Evolutionary conservation across 92 coral and sea anemone genomes (phyloP).

Genomic region (Palythoa grandis): DNA sequence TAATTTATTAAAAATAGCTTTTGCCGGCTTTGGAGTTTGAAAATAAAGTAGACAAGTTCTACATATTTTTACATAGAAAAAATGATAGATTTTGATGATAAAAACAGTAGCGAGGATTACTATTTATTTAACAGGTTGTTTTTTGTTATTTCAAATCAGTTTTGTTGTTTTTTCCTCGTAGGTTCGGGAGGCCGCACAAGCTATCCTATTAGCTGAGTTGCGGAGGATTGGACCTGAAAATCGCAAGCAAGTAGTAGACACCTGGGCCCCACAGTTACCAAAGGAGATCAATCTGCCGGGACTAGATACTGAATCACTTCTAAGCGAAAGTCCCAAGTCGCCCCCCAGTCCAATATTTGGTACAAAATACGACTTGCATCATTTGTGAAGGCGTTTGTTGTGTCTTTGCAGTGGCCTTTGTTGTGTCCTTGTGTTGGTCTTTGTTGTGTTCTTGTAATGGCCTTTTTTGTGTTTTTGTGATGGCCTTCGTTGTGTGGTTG

Average conservation of each 20-base stretch:
- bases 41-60: too few species aligned
- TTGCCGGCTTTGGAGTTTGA: too few species aligned
- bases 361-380: constrained; percentile 11
- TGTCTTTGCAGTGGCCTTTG: too few species aligned
- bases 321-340: constrained; percentile 28
- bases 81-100: neutral
- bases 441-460: too few species aligned
- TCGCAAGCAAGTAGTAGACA: constrained; percentile 92
- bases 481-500: too few species aligned
- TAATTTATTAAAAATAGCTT: too few species aligned
- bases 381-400: neutral
- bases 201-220: constrained; percentile 89
- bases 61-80: too few species aligned
- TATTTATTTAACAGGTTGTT: neutral
- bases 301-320: constrained; percentile 46
- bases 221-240: constrained; percentile 91
- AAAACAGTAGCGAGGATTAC: too few species aligned
- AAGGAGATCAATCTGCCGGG: constrained; percentile 76
- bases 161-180: neutral
- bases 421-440: too few species aligned
- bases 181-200: constrained; percentile 99
- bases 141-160: neutral
- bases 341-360: constrained; percentile 56
- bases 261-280: constrained; percentile 98
- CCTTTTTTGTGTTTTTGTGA: too few species aligned